Evolutionary conservation across 2,797 vertebrate species (phyloP).

Genomic region (Poeciliopsis paucimaculata): DNA sequence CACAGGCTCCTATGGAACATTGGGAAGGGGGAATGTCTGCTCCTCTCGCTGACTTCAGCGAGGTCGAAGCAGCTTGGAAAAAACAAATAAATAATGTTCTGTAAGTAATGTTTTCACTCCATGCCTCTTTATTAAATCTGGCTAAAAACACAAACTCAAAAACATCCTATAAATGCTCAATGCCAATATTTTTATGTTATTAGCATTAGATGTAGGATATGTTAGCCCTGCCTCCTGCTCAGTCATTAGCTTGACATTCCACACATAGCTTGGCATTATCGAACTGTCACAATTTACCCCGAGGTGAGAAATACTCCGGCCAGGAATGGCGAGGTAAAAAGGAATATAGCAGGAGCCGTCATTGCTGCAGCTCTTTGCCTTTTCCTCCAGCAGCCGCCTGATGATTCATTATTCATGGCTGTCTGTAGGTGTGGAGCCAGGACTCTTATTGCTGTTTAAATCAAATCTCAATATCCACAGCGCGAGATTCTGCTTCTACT

Average conservation of each 20-base stretch:
- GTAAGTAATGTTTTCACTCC: conserved; percentile 14
- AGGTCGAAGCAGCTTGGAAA: conserved; percentile 74
- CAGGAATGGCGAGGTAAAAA: conserved; percentile 64
- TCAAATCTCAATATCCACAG: conserved; percentile 76
- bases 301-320: conserved; percentile 70
- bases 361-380: conserved; percentile 58
- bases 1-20: conserved; percentile 82
- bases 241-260: conserved; percentile 82
- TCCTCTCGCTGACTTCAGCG: conserved; percentile 78
- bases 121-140: conserved; percentile 10
- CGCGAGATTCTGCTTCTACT: conserved; percentile 47
- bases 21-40: conserved; percentile 81
- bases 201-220: conserved; percentile 46
- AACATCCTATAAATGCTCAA: background rate
- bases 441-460: conserved; percentile 82
- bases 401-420: conserved; percentile 80
- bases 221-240: conserved; percentile 58
- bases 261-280: conserved; percentile 84
- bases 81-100: conserved; percentile 19
- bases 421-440: conserved; percentile 70
- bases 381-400: conserved; percentile 51
- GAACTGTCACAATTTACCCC: conserved; percentile 82
- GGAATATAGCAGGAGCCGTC: conserved; percentile 69
- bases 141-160: background rate
- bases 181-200: conserved; percentile 7